A percentile compares a stretch with the other conserved stretches of the same genome.
phyloP scores from a whole-genome alignment of 2,888 invertebrate species.

The Hypselothyrea guttata region DNA sequence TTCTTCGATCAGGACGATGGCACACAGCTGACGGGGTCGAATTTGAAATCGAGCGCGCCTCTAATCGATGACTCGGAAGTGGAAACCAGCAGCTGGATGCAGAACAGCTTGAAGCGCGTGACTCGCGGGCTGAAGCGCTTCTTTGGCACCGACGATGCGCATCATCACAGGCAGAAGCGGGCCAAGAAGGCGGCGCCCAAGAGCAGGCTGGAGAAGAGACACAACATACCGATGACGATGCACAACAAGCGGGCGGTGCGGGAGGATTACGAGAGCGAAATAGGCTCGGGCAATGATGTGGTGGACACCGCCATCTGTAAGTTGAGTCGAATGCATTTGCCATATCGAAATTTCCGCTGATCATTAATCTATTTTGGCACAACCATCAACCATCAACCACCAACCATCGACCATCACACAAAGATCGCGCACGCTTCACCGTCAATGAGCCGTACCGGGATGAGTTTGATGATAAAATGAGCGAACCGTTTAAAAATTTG shows the following conservation, averaged over 20 bases:
- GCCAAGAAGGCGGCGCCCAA: constrained; percentile 9
- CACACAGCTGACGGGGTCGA: constrained; percentile 39
- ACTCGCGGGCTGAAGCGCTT: constrained; percentile 76
- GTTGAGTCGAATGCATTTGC: no score
- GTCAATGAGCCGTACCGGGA: constrained; percentile 69
- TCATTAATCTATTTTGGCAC: background rate
- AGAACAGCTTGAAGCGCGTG: constrained; percentile 74
- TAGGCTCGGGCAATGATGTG: constrained; percentile 61
- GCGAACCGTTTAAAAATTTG: constrained; percentile 52
- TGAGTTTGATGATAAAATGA: constrained; percentile 42
- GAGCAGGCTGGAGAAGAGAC: constrained; percentile 18
- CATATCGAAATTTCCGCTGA: background rate
- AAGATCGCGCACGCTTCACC: constrained; percentile 76
- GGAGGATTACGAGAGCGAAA: constrained; percentile 48
- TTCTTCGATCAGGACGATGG: constrained; percentile 73
- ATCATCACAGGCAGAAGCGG: constrained; percentile 22
- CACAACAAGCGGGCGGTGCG: constrained; percentile 11
- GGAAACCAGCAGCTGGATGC: constrained; percentile 71
- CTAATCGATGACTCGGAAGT: constrained; percentile 37
- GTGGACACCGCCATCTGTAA: constrained; percentile 56
- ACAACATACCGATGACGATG: constrained; percentile 41
- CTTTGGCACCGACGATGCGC: constrained; percentile 59
- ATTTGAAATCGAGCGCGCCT: constrained; percentile 22
- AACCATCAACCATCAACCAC: no score
- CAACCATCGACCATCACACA: no score